Evolutionary conservation across 1,140 invertebrate species (phyloP).

Genomic region (Schlechtendalia chinensis): DNA sequence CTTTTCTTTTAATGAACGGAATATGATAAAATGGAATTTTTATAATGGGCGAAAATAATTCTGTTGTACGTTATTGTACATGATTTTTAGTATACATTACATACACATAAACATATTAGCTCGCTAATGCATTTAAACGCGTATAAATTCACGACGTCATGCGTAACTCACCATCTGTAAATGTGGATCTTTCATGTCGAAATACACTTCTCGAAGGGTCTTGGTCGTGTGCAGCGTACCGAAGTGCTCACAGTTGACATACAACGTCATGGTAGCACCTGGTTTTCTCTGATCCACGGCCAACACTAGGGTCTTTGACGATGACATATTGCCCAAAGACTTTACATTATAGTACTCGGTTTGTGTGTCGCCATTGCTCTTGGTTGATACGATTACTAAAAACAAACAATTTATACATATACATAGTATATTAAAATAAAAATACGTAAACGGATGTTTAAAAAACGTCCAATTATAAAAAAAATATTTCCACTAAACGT

Average conservation of each 20-base stretch:
- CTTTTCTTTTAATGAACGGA: too few relatives aligned
- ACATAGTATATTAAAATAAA: not conserved
- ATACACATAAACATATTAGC: not conserved
- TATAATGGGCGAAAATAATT: too few relatives aligned
- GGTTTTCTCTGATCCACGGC: conserved; percentile 60
- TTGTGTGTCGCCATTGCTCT: conserved; percentile 15
- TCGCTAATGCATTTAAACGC: not conserved
- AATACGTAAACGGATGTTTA: not conserved
- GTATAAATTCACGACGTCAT: not conserved
- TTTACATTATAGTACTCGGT: conserved; percentile 33
- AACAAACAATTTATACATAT: not conserved
- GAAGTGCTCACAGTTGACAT: conserved; percentile 62
- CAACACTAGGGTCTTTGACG: conserved; percentile 60
- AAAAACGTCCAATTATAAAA: not conserved
- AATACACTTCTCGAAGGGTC: conserved; percentile 59
- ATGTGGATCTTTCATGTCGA: conserved; percentile 55
- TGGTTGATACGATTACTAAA: conserved; percentile 37
- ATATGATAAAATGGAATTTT: too few relatives aligned
- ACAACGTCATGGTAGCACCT: conserved; percentile 60
- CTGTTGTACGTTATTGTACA: too few relatives aligned
- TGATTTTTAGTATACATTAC: too few relatives aligned
- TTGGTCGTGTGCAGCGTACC: conserved; percentile 59
- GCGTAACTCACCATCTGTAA: conserved; percentile 57
- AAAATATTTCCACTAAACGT: not conserved
- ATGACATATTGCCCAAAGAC: conserved; percentile 51